These are phyloP conservation scores for Apodemus sylvaticus DNA, from an alignment of 2,113 vertebrate genomes.

Conservation along the genomic window DNA sequence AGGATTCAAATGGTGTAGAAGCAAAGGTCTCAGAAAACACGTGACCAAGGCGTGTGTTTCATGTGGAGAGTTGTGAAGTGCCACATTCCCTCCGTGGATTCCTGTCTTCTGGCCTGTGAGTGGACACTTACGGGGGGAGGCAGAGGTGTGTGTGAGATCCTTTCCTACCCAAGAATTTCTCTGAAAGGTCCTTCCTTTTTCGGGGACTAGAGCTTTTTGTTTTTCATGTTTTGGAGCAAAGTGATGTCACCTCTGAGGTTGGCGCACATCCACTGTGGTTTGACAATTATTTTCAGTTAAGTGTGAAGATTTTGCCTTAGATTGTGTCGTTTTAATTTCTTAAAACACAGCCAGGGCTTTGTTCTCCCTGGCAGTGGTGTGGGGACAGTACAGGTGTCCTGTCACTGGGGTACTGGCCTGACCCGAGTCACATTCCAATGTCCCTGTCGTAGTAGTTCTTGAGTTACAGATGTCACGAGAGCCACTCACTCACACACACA, in stretches of 20 bases:
- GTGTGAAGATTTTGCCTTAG: not conserved
- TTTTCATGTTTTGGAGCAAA: not conserved
- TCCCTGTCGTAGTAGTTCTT: not conserved
- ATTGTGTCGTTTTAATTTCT: not conserved
- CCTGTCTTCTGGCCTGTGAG: not conserved
- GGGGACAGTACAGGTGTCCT: fast-evolving
- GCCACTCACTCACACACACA: too few relatives aligned
- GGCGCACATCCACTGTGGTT: not conserved
- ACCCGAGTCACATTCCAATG: not conserved
- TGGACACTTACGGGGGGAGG: not conserved
- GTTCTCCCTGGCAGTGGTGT: fast-evolving
- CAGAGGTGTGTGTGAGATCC: not conserved
- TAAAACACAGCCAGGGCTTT: not conserved
- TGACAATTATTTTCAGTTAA: not conserved
- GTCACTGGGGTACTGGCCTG: not conserved
- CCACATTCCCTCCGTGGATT: not conserved
- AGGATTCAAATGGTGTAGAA: not conserved
- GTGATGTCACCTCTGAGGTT: not conserved
- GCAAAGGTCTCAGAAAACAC: not conserved
- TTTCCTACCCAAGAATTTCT: not conserved
- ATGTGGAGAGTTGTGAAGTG: not conserved
- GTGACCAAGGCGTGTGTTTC: not conserved
- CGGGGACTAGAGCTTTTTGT: not conserved
- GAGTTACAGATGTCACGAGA: too few relatives aligned
- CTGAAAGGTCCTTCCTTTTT: not conserved